phyloP scores from a whole-genome alignment of 2,888 invertebrate genomes.

The Orthonevra nobilis region DNA sequence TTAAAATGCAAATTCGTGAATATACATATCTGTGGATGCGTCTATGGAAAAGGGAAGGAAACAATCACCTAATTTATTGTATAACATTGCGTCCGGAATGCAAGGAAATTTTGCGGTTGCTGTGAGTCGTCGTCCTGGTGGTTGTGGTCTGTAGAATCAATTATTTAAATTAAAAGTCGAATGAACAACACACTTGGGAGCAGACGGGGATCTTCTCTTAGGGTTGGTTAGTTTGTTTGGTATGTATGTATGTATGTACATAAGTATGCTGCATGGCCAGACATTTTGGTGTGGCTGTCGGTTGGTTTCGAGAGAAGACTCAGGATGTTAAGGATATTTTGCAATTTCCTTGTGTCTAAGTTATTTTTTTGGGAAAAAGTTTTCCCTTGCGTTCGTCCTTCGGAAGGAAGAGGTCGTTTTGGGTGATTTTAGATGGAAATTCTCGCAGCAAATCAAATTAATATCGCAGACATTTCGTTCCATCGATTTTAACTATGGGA shows the following conservation, averaged over 20 bases:
- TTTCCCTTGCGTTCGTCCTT: slow-evolving; percentile 12
- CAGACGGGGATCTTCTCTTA: not conserved
- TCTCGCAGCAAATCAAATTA: slow-evolving; percentile 66
- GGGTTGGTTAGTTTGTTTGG: no score
- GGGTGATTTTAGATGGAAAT: slow-evolving; percentile 8
- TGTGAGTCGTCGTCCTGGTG: slow-evolving; percentile 21
- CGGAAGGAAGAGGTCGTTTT: not conserved
- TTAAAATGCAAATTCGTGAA: slow-evolving; percentile 56
- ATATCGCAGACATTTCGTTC: slow-evolving; percentile 69
- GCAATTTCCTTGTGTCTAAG: slow-evolving; percentile 49
- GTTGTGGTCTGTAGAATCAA: slow-evolving; percentile 52
- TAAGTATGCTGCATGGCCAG: slow-evolving; percentile 32
- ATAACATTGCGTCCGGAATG: slow-evolving; percentile 48
- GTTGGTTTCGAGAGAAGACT: slow-evolving; percentile 23
- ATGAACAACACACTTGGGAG: slow-evolving; percentile 58
- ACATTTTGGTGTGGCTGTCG: slow-evolving; percentile 37
- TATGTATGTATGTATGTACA: no score
- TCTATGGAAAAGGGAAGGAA: slow-evolving; percentile 56
- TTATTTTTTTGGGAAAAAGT: slow-evolving; percentile 34
- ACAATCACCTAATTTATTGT: slow-evolving; percentile 66
- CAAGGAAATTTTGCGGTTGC: slow-evolving; percentile 47
- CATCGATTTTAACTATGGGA: slow-evolving; percentile 70
- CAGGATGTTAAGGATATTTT: slow-evolving; percentile 64
- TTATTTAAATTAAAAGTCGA: slow-evolving; percentile 71
- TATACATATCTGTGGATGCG: slow-evolving; percentile 2